Evolutionary conservation across 2,888 invertebrate species (phyloP), one percentile per base, ranked within the genome.

Genomic region (Mythimna pallens): DNA sequence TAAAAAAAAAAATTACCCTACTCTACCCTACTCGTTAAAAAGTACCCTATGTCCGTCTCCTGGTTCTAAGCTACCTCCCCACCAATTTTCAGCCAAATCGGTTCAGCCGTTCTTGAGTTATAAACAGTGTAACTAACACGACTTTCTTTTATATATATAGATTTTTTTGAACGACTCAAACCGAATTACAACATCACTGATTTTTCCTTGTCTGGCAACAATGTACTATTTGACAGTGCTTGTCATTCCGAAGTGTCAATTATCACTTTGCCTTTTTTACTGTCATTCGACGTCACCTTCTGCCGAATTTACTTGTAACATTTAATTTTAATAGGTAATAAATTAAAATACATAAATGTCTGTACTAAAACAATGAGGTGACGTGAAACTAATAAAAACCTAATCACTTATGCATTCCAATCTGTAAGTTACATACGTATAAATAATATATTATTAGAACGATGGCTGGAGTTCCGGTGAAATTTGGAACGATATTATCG

Each of bases 381-480:
- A 95, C 93, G 94, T 94, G 90, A 89, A 88, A 85, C 78, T 83
- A 85, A 70, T 72, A 79, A 81, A 86, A 87, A 86, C 72, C 81
- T 80, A 86, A 86, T 84, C 79, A 85, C 84, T 82, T 76, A 92
- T 90, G 88, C 95, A 95, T 95, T 95, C 95, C 95, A 93, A 76
- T 91, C 88, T 82, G 77, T 76, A 82, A 73, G 73, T 80, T 84
- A 78, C 76, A 83, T 82, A 70, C 71, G 76, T 70, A 58, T 69
- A 65, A 22, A 47, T 65, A 62, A 65, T 73, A 70, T 47, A 47
- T 47, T 74, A 82, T 43, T 81, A 79, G 81, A 85, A 92, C 87
- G 87, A 96, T 96, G 96, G 93, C 94, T 83, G 94, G 94, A 70
- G 91, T 90, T 73, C 92, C 94, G 71, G 87, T 94, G 20, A 96